Base-by-base conservation (phyloP, 2,888 invertebrate genomes). In the Brenthis daphne region DNA sequence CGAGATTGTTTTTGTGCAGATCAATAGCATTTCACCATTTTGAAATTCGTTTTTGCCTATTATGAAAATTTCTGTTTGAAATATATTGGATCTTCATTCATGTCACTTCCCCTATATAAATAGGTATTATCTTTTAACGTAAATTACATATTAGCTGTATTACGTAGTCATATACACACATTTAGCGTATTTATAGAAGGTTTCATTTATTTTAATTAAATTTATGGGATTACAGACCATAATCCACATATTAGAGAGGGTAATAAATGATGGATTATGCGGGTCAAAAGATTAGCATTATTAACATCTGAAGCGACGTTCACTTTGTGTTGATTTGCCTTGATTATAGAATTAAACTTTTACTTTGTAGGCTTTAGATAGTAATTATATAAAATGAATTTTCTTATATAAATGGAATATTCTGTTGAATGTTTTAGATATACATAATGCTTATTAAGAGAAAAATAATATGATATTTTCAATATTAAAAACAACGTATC, bases 1-100 rank as follows among this genome's bases (percentile, higher is more conserved):
- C 72, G 80, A 84, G 87, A 89, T 89, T 87, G 83, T 88, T 89
- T 90, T 83, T 87, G 86, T 84, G 72, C 37, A 71, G 48, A 61
- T 63, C 64, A 20, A 63, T 54, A 8, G 37, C 12, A 24, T 43
- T 51, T 79, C 82, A 85, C 37, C 37, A 79, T 83, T 77, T 77
- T 82, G 79, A 82, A 77, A 67, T 60, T 60, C 33, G 12, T 11
- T 33, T 77, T 79, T 64, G 54, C 37, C 11, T 85, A 83, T 85
- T 80, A 83, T 82, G 75, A 76, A 80, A 81, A 79, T 80, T 54
- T 68, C 50, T 47, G 77, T 82, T 81, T 48, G 16, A 16, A 61
- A 51, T 6, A n/a, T 33, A 12, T 57, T 53, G 37, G 43, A 51
- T n/a, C 43, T 54, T 63, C 16, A 51, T 53, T 11, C 33, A 55